Evolutionary conservation across 2,888 invertebrate species (phyloP).

Genomic region (Pseudococcus viburni): DNA sequence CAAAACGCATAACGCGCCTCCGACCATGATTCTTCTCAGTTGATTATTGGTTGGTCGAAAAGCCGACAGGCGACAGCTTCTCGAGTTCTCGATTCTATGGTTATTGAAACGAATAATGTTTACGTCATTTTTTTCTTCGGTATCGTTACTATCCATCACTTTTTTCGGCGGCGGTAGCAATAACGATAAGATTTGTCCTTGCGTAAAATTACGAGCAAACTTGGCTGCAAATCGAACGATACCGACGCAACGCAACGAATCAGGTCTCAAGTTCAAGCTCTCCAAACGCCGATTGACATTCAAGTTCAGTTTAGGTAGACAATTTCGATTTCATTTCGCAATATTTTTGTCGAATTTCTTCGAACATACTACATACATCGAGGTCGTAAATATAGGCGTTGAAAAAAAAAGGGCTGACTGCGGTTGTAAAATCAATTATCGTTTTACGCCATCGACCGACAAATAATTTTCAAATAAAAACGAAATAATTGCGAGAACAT

Average conservation of each 20-base stretch:
- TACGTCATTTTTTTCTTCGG: too few relatives aligned
- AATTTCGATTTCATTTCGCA: background rate
- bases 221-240: too few relatives aligned
- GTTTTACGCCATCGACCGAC: slow-evolving; percentile 17
- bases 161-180: too few relatives aligned
- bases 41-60: background rate
- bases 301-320: background rate
- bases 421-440: slow-evolving; percentile 23
- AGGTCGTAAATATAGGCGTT: slow-evolving; percentile 18
- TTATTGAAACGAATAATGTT: too few relatives aligned
- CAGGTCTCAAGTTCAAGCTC: background rate
- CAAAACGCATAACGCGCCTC: background rate
- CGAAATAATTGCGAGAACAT: slow-evolving; percentile 41
- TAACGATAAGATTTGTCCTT: too few relatives aligned
- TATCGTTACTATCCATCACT: too few relatives aligned
- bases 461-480: slow-evolving; percentile 36
- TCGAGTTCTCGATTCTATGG: background rate
- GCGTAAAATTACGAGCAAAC: too few relatives aligned
- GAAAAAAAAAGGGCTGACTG: background rate
- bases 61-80: background rate
- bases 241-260: too few relatives aligned
- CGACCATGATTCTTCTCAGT: background rate
- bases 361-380: background rate
- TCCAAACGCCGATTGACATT: background rate
- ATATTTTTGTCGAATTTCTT: background rate